Base-by-base conservation (phyloP, 2,113 vertebrate species). In the Fregetta grallaria region DNA sequence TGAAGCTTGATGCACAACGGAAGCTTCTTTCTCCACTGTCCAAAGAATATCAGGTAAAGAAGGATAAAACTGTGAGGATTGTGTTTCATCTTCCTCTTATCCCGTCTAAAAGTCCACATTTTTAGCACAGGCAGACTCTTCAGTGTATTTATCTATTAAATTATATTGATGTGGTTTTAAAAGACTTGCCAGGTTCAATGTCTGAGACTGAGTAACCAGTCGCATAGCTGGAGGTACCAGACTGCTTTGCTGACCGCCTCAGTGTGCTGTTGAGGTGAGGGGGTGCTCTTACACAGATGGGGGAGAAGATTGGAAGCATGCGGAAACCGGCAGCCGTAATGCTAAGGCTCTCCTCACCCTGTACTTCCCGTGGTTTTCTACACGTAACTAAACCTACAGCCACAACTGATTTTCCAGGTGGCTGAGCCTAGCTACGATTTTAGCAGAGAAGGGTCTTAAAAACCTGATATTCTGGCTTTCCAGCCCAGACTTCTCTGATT, bases 41-140 rank as follows among this genome's bases (percentile, higher is more conserved):
- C 94, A 99, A 99, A 96, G 98, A 99, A 79, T 98, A 99, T 94
- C 98, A 99, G 99, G 99, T 99, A 96, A 90, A 45, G 49, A 36
- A 78, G 34, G 32, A 58, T n/a, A 30, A 55, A 86, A 72, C n/a
- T 13, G 5, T 27, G 15, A 73, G 56, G 21, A 5, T 2, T 27
- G 30, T 70, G 50, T 67, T 53, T 90, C 7, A 6, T 27, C 29
- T 68, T 10, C 36, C 30, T 72, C 45, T 32, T 29, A 8, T 2
- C 21, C 20, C 14, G 23, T 40, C 42, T 25, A 5, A 21, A 68
- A 82, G 26, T 15, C 47, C 22, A 9, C 8, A 0, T 55, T 77
- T 67, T 55, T 58, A 47, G 49, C 42, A 23, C 11, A 32, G 18
- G 26, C 59, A 75, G 79, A 7, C 16, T 66, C 42, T 30, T 50